phyloP scores from a whole-genome alignment of 53 echinoderm and acorn worm genomes.

The Luidia sarsii region DNA sequence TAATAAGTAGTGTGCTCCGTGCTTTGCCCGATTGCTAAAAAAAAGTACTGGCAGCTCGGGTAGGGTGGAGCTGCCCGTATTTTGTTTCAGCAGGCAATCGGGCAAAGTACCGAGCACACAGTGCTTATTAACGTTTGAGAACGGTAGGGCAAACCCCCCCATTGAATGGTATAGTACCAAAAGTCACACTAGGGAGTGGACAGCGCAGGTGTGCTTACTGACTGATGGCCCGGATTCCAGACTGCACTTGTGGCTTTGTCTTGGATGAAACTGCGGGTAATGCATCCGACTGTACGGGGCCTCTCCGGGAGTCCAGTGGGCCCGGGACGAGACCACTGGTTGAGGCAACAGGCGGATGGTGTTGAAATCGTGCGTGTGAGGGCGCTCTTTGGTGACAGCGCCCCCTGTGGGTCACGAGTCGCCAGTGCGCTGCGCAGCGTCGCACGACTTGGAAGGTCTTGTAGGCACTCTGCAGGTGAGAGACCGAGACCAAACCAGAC shows the following conservation, averaged over 20 bases:
- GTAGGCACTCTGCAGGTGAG: constrained; percentile 58
- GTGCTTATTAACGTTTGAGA: no score
- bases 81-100: no score
- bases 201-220: constrained; percentile 25
- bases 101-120: no score
- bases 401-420: constrained; percentile 59
- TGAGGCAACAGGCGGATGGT: neutral
- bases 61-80: no score
- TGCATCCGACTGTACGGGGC: neutral
- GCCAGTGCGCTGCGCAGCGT: constrained; percentile 82
- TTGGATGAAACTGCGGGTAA: constrained; percentile 21
- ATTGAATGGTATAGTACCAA: no score
- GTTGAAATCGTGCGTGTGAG: neutral
- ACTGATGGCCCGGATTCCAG: constrained; percentile 29
- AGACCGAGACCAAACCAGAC: no score
- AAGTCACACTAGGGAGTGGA: no score
- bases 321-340: neutral
- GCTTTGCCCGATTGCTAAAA: no score
- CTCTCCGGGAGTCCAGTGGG: neutral
- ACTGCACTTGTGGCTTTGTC: neutral
- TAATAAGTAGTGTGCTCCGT: no score
- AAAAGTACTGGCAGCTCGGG: no score
- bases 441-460: constrained; percentile 73
- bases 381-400: neutral
- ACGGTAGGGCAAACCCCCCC: no score